Percentiles rank a stretch among this genome's conserved stretches.
phyloP scores from a whole-genome alignment of 2,113 vertebrate species.

The Pongo pygmaeus region DNA sequence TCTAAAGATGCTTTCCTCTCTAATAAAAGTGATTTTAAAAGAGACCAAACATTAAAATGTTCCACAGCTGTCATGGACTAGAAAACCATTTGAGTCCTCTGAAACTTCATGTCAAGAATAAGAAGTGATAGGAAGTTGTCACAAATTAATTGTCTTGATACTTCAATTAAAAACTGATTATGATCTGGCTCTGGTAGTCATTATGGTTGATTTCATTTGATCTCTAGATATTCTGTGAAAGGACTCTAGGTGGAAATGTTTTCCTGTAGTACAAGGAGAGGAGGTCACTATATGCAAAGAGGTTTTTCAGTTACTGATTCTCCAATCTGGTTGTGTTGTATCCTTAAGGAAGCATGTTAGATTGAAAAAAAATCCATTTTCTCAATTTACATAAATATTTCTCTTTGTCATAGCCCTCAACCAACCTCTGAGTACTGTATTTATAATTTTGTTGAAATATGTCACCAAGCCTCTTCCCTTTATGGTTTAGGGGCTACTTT shows the following conservation, averaged over 20 bases:
- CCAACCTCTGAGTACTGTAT: not conserved
- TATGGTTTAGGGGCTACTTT: not conserved
- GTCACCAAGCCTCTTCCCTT: not conserved
- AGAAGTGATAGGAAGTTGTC: conserved; percentile 53
- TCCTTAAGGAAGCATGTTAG: not conserved
- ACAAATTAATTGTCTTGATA: conserved; percentile 69
- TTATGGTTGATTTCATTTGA: conserved; percentile 69
- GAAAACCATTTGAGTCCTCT: conserved; percentile 52
- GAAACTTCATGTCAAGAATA: conserved; percentile 65
- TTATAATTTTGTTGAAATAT: conserved; percentile 36
- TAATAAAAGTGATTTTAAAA: conserved; percentile 66
- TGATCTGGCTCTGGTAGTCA: conserved; percentile 63
- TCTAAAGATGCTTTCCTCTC: conserved; percentile 36
- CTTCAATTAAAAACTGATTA: conserved; percentile 72
- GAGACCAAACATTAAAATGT: not conserved
- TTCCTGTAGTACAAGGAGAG: conserved; percentile 71
- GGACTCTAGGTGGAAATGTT: conserved; percentile 86
- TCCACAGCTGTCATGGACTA: not conserved
- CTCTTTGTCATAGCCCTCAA: not conserved
- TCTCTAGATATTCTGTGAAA: conserved; percentile 81
- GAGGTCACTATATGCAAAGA: conserved; percentile 73
- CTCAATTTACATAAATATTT: conserved; percentile 22
- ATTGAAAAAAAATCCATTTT: conserved; percentile 7
- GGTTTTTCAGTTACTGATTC: conserved; percentile 68
- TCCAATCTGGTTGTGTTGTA: conserved; percentile 46